Conservation (phyloP, 2,797 vertebrate species). For the Meda fulgida region DNA sequence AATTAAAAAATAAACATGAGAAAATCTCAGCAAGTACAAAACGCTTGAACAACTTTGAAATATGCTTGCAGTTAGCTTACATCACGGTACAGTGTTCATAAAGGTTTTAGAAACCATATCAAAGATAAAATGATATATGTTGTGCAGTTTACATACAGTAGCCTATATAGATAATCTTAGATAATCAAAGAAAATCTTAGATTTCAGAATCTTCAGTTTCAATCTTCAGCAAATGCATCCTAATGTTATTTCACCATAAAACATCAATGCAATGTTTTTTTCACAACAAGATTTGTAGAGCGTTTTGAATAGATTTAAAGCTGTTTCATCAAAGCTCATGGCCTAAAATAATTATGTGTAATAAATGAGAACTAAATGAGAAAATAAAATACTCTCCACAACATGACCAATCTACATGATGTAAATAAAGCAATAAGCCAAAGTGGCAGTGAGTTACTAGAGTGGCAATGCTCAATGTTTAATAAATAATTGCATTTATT, state of each 20-base stretch:
- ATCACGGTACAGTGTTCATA: too few species aligned
- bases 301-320: not conserved
- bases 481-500: not conserved
- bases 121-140: not conserved
- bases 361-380: too few species aligned
- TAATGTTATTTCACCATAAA: not conserved
- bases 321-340: not conserved
- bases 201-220: too few species aligned
- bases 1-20: constrained; percentile 13
- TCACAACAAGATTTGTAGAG: not conserved
- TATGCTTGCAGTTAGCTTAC: not conserved
- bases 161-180: too few species aligned
- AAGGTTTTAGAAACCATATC: not conserved
- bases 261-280: not conserved
- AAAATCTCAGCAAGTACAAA: constrained; percentile 11
- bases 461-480: not conserved
- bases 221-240: not conserved
- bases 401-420: not conserved
- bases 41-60: not conserved
- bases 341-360: not conserved
- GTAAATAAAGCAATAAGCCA: not conserved
- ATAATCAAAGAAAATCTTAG: not conserved
- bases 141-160: not conserved
- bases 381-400: too few species aligned
- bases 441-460: not conserved